Conservation (phyloP, 2,113 vertebrate species). For the Manacus vitellinus region DNA sequence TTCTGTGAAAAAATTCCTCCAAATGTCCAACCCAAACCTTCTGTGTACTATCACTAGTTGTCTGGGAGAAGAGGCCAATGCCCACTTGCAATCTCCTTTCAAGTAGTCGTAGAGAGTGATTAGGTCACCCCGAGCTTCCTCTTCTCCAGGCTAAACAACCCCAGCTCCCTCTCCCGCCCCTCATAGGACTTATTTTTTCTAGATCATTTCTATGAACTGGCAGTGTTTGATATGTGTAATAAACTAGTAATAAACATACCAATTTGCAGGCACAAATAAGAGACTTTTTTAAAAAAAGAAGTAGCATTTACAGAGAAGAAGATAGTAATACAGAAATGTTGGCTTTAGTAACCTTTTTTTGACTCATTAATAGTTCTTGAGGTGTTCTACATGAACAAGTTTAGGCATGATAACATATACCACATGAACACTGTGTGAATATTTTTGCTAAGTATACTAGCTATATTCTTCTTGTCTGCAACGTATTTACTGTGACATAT, state of each 20-base stretch:
- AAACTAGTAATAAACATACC: not conserved
- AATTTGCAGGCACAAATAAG: not conserved
- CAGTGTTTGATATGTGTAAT: not conserved
- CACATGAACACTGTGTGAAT: not conserved
- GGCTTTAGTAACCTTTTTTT: not conserved
- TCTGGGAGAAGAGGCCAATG: fast-evolving
- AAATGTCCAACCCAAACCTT: not conserved
- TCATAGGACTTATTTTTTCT: not conserved
- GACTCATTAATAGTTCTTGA: not conserved
- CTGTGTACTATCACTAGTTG: not conserved
- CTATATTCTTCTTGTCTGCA: not conserved
- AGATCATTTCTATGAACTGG: not conserved
- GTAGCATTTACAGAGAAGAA: not conserved
- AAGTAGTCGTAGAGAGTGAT: not conserved
- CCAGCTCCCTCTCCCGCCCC: not conserved
- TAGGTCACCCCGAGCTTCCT: too few relatives aligned
- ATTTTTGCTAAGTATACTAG: not conserved
- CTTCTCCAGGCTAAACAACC: not conserved
- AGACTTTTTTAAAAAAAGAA: not conserved
- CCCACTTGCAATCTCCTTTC: not conserved
- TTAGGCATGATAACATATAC: not conserved
- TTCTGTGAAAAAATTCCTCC: not conserved
- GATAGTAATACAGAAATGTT: not conserved
- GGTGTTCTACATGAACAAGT: not conserved
- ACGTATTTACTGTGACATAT: not conserved